Base-by-base conservation (phyloP, 2,113 vertebrate species). In the Nibea coibor region DNA sequence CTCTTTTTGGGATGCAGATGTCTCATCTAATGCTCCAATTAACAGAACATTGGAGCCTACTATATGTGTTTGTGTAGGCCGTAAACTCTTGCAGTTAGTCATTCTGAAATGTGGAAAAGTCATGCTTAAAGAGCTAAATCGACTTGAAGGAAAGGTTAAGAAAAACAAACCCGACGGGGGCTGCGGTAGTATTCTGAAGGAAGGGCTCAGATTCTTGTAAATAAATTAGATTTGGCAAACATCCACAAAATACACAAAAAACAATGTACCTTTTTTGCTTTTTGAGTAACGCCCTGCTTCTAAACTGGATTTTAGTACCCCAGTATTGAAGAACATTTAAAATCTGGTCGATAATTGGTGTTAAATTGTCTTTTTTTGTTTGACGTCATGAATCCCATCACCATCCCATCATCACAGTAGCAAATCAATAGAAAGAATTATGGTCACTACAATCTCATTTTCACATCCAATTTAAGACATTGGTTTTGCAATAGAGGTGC, bases 1-100 rank as follows among this genome's bases (percentile, higher is more conserved):
- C 64, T 82, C 24, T 77, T 81, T 86, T 75, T 84, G 48, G 72
- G 74, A 86, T 85, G 78, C 81, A 87, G 69, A 88, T 91, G 39
- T 81, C 72, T 87, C 51, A 31, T 74, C 51, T 74, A 63, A 87
- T 87, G 73, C 72, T 73, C 70, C 63, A 81, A 77, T 87, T 83
- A 89, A 67, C 80, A 80, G 22, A 48, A 43, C 58, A 72, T 35
- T 82, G 48, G 62, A 78, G 24, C 39, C 77, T 67, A 35, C 79
- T 69, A 53, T 80, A 47, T 75, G 57, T 65, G 61, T 72, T 69
- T 31, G 45, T 69, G 62, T 39, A 45, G 43, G 71, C 70, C 1
- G 61, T 80, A 74, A 76, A 82, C 78, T 59, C 35, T 56, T 71
- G 39, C 64, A 42, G 39, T 80, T 74, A 59, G 39, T 71, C 56